Evolutionary conservation across 2,888 invertebrate species (phyloP).

Genomic region (Dromius quadrimaculatus): DNA sequence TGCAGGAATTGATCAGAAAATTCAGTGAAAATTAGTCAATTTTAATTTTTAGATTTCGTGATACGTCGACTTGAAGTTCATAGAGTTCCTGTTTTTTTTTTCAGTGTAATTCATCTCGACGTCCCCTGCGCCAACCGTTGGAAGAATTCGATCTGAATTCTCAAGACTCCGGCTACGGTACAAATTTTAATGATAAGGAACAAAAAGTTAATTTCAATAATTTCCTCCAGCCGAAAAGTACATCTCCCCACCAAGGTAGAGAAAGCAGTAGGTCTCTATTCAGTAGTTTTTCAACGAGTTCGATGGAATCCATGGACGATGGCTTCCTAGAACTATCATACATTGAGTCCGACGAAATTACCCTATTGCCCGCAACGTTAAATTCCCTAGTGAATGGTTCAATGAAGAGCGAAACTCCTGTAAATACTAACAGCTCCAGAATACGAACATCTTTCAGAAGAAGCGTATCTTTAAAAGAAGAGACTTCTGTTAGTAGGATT

Average conservation of each 20-base stretch:
- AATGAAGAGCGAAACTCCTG: conserved; percentile 60
- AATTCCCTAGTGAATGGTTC: conserved; percentile 72
- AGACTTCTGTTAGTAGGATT: conserved; percentile 63
- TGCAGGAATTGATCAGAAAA: too few relatives aligned
- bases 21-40: too few relatives aligned
- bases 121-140: conserved; percentile 63
- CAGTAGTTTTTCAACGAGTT: conserved; percentile 69
- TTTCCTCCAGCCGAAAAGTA: conserved; percentile 48
- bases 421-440: conserved; percentile 21
- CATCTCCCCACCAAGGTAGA: neutral
- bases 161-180: conserved; percentile 72
- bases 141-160: conserved; percentile 71
- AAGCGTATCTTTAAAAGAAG: conserved; percentile 68
- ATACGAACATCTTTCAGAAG: conserved; percentile 67
- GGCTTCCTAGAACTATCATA: conserved; percentile 75
- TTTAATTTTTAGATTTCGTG: too few relatives aligned
- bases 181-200: conserved; percentile 62
- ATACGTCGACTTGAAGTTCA: neutral
- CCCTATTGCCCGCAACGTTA: conserved; percentile 70
- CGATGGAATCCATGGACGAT: conserved; percentile 74
- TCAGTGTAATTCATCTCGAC: conserved; percentile 21
- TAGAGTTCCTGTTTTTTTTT: conserved; percentile 3
- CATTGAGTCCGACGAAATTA: conserved; percentile 69
- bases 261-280: conserved; percentile 60
- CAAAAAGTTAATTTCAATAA: conserved; percentile 59